Conservation (phyloP, 2,797 vertebrate genomes). For the Crenuchus spilurus region DNA sequence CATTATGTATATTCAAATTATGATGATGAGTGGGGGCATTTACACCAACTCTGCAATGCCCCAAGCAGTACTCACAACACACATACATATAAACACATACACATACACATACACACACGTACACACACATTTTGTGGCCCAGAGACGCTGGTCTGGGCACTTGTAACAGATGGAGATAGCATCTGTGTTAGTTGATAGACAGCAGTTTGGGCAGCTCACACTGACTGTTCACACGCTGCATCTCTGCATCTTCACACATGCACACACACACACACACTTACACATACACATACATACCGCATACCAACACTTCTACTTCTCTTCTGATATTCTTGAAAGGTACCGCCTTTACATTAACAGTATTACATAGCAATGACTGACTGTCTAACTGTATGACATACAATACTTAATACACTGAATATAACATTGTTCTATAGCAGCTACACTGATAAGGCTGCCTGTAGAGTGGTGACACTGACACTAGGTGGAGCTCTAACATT, state of each 20-base stretch:
- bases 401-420: too few relatives aligned
- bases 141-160: conserved; percentile 38
- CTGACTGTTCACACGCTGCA: conserved; percentile 37
- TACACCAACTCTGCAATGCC: conserved; percentile 12
- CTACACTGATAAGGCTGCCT: too few relatives aligned
- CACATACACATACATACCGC: conserved; percentile 12
- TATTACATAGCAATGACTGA: too few relatives aligned
- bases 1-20: too few relatives aligned
- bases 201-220: conserved; percentile 37
- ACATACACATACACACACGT: conserved; percentile 29
- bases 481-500: too few relatives aligned
- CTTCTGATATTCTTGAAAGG: not conserved
- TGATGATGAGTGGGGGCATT: conserved; percentile 21
- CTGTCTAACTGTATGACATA: too few relatives aligned
- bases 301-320: not conserved
- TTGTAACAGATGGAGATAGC: conserved; percentile 56
- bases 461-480: too few relatives aligned
- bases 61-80: conserved; percentile 17
- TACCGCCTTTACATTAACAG: too few relatives aligned
- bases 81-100: conserved; percentile 36
- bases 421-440: too few relatives aligned
- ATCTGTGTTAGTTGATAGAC: conserved; percentile 52
- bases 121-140: conserved; percentile 22
- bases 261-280: conserved; percentile 14
- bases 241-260: conserved; percentile 18